These are phyloP conservation scores for Lutraria lutraria DNA, from an alignment of 2,888 invertebrate genomes.

Conservation along the genomic window DNA sequence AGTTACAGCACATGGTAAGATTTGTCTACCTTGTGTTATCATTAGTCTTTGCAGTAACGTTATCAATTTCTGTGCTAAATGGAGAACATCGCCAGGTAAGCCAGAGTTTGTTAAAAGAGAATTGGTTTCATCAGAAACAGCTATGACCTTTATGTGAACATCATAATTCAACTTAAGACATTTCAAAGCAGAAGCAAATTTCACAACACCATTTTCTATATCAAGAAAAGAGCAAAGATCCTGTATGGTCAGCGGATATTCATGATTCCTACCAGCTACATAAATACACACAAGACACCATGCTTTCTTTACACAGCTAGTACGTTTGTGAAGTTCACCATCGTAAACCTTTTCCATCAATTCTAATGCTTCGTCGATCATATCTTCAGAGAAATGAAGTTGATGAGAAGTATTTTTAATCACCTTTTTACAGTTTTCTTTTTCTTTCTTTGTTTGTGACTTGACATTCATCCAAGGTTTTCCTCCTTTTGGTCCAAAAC, in stretches of 20 bases:
- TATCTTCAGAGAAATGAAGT: conserved; percentile 31
- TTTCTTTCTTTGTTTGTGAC: conserved; percentile 20
- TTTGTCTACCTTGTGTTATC: conserved; percentile 34
- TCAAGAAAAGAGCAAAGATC: conserved; percentile 31
- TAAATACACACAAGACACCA: conserved; percentile 53
- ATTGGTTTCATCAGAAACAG: conserved; percentile 26
- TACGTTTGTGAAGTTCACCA: conserved; percentile 15
- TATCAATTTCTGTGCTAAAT: conserved; percentile 41
- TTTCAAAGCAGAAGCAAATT: conserved; percentile 41
- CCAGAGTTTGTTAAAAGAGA: conserved; percentile 21
- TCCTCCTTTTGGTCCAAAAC: conserved; percentile 30
- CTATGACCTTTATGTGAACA: conserved; percentile 24
- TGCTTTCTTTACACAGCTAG: conserved; percentile 13
- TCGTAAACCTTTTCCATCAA: conserved; percentile 45
- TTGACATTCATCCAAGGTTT: conserved; percentile 13
- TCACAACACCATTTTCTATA: conserved; percentile 31
- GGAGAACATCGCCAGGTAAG: conserved; percentile 19
- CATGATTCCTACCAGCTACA: conserved; percentile 29
- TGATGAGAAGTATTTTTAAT: conserved; percentile 30
- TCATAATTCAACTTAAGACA: conserved; percentile 37
- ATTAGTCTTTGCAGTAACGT: conserved; percentile 31
- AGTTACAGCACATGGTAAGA: background rate
- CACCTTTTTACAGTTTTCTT: conserved; percentile 37
- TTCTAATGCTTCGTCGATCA: conserved; percentile 36
- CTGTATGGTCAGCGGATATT: conserved; percentile 16